These are phyloP conservation scores for Bedellia somnulentella DNA, from an alignment of 2,888 invertebrate genomes.

Conservation along the genomic window DNA sequence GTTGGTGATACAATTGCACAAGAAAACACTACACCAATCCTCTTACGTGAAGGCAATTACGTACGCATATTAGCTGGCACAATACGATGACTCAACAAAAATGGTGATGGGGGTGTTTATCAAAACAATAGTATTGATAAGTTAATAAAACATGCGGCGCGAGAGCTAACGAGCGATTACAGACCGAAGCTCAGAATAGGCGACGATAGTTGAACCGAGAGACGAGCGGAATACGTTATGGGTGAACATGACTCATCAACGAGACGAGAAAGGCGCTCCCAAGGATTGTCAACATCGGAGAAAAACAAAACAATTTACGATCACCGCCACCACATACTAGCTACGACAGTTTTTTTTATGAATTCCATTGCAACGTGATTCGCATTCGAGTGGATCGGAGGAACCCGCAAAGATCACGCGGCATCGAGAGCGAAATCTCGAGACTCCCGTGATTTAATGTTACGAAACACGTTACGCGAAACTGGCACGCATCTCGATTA, in stretches of 20 bases:
- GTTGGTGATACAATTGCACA: conserved; percentile 42
- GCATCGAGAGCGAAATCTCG: conserved; percentile 42
- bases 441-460: conserved; percentile 23
- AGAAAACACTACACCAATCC: conserved; percentile 30
- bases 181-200: conserved; percentile 31
- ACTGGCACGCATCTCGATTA: conserved; percentile 33
- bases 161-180: conserved; percentile 49
- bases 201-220: conserved; percentile 20
- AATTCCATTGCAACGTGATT: no score
- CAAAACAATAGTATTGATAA: conserved; percentile 62
- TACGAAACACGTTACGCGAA: conserved; percentile 28
- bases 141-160: conserved; percentile 45
- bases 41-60: conserved; percentile 54
- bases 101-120: conserved; percentile 49
- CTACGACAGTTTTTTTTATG: no score
- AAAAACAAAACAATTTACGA: conserved; percentile 6
- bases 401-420: conserved; percentile 17
- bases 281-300: no score
- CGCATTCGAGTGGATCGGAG: no score
- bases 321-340: conserved; percentile 22
- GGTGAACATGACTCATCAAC: conserved; percentile 29
- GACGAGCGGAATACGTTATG: conserved; percentile 38
- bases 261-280: conserved; percentile 17
- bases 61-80: conserved; percentile 35
- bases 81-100: conserved; percentile 56